phyloP scores from a whole-genome alignment of 2,113 vertebrate genomes.

The Eretmochelys imbricata region DNA sequence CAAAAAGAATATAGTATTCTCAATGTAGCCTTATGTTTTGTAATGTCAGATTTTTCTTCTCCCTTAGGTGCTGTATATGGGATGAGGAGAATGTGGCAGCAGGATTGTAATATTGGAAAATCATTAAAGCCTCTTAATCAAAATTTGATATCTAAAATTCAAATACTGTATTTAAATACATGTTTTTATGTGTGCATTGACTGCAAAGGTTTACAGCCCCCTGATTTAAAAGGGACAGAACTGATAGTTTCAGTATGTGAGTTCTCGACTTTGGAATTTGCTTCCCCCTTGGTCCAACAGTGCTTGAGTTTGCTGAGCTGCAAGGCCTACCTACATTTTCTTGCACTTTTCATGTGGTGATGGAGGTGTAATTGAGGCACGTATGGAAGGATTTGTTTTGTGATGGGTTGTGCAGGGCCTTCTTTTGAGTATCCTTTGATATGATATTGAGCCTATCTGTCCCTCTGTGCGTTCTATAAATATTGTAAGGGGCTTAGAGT shows the following conservation, averaged over 20 bases:
- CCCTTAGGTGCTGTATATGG: background rate
- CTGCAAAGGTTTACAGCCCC: background rate
- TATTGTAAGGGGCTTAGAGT: background rate
- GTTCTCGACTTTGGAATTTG: background rate
- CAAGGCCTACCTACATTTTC: background rate
- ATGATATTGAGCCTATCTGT: background rate
- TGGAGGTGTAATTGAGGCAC: background rate
- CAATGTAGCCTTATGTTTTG: background rate
- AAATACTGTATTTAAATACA: background rate
- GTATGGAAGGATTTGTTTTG: background rate
- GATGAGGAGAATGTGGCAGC: background rate
- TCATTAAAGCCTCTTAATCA: background rate
- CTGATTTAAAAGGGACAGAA: background rate
- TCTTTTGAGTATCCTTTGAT: background rate
- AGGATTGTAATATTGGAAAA: background rate
- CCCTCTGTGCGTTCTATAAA: background rate
- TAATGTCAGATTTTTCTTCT: background rate
- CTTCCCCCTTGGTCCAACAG: background rate
- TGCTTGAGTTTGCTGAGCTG: background rate
- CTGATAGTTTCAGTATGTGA: background rate
- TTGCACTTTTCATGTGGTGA: background rate
- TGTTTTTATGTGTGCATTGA: background rate
- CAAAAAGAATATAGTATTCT: constrained; percentile 11
- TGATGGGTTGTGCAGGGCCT: background rate
- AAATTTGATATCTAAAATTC: background rate